Evolutionary conservation across 2,113 vertebrate species (phyloP).

Genomic region (Spheniscus mendiculus): DNA sequence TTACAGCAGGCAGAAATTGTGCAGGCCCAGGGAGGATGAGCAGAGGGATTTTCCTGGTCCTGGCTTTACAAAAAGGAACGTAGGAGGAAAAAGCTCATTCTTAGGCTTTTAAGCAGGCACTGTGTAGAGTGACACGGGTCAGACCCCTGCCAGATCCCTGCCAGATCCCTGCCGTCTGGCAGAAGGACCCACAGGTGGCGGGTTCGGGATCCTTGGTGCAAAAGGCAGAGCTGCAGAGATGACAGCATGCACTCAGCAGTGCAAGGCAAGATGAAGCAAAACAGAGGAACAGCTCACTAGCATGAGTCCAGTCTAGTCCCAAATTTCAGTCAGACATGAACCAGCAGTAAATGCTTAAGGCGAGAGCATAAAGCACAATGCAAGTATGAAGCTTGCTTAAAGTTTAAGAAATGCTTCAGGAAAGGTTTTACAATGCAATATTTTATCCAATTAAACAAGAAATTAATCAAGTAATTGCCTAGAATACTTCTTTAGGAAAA

Average conservation of each 20-base stretch:
- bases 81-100: background rate
- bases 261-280: background rate
- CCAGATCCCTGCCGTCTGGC: background rate
- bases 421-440: background rate
- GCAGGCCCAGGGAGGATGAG: background rate
- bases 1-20: background rate
- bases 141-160: background rate
- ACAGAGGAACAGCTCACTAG: background rate
- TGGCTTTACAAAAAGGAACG: background rate
- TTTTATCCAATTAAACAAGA: background rate
- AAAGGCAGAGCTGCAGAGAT: background rate
- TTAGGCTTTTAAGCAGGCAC: background rate
- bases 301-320: background rate
- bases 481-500: background rate
- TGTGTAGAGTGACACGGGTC: background rate
- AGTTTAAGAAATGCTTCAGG: background rate
- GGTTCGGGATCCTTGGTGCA: fast-evolving
- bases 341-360: background rate
- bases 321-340: background rate
- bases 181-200: background rate
- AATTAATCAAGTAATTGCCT: background rate
- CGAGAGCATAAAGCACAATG: background rate
- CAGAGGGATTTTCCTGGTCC: background rate
- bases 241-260: background rate
- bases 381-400: background rate